Evolutionary conservation across 2,888 invertebrate genomes (phyloP).

Genomic region (Nycteola revayana): DNA sequence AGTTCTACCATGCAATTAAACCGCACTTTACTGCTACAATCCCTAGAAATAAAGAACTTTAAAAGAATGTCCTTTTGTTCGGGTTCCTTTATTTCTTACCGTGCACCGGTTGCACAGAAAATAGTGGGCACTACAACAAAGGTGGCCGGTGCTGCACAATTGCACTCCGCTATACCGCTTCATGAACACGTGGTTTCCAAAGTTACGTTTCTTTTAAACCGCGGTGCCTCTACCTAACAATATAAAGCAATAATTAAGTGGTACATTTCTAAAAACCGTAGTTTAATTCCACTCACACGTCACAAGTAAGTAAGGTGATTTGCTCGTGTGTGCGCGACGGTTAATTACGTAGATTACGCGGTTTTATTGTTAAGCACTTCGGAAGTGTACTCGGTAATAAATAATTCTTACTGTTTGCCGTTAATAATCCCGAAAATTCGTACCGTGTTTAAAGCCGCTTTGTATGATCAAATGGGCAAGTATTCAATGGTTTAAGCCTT

Average conservation of each 20-base stretch:
- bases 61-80: slow-evolving; percentile 68
- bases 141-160: slow-evolving; percentile 52
- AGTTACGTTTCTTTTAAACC: slow-evolving; percentile 38
- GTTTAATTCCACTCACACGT: slow-evolving; percentile 24
- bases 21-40: slow-evolving; percentile 74
- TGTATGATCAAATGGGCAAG: slow-evolving; percentile 35
- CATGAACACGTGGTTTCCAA: slow-evolving; percentile 37
- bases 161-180: slow-evolving; percentile 41
- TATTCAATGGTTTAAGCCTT: slow-evolving; percentile 43
- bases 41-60: slow-evolving; percentile 76
- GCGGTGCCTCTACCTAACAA: not conserved
- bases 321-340: slow-evolving; percentile 24
- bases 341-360: slow-evolving; percentile 38
- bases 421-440: slow-evolving; percentile 37
- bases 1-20: slow-evolving; percentile 75
- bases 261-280: slow-evolving; percentile 20
- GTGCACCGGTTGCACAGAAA: slow-evolving; percentile 53
- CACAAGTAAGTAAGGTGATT: slow-evolving; percentile 25
- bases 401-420: slow-evolving; percentile 39
- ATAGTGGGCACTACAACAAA: slow-evolving; percentile 58
- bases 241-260: slow-evolving; percentile 20
- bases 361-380: slow-evolving; percentile 38
- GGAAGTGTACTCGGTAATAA: slow-evolving; percentile 34
- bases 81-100: slow-evolving; percentile 57
- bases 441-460: slow-evolving; percentile 27